Conservation (phyloP, 2,888 invertebrate species). For the Agriopis leucophaearia region DNA sequence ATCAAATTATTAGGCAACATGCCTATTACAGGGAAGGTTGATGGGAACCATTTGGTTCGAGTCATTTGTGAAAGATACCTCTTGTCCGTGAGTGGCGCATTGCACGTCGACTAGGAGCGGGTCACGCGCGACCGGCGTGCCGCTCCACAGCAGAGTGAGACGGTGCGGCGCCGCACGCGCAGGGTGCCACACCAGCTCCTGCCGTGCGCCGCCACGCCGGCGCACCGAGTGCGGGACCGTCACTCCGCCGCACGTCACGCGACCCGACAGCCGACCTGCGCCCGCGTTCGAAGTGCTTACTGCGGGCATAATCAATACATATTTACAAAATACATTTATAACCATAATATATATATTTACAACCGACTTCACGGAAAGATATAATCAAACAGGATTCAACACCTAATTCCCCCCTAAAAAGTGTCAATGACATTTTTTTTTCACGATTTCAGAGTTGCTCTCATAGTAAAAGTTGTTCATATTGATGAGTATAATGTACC, state of each 20-base stretch:
- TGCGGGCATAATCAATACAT: conserved; percentile 47
- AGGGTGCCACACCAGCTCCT: conserved; percentile 96
- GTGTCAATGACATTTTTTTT: too few relatives aligned
- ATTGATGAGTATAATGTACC: too few relatives aligned
- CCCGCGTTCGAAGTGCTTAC: conserved; percentile 94
- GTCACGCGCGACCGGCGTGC: conserved; percentile 88
- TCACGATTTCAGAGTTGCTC: too few relatives aligned
- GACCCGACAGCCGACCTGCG: conserved; percentile 92
- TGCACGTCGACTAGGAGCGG: conserved; percentile 86
- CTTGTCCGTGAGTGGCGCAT: conserved; percentile 90
- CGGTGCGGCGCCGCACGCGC: conserved; percentile 95
- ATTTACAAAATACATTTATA: too few relatives aligned
- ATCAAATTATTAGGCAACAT: too few relatives aligned
- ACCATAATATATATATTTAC: too few relatives aligned
- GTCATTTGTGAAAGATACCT: conserved; percentile 78
- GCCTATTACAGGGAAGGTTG: too few relatives aligned
- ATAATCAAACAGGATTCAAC: too few relatives aligned
- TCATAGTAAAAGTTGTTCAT: too few relatives aligned
- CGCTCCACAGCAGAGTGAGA: conserved; percentile 94
- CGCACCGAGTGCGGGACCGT: conserved; percentile 94
- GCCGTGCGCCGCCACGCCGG: conserved; percentile 89
- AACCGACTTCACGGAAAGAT: too few relatives aligned
- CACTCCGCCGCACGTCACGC: conserved; percentile 92
- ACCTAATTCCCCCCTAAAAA: too few relatives aligned
- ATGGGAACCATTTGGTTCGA: too few relatives aligned